These are phyloP conservation scores for Elephas maximus DNA, from an alignment of 2,113 vertebrate species.

Conservation along the genomic window DNA sequence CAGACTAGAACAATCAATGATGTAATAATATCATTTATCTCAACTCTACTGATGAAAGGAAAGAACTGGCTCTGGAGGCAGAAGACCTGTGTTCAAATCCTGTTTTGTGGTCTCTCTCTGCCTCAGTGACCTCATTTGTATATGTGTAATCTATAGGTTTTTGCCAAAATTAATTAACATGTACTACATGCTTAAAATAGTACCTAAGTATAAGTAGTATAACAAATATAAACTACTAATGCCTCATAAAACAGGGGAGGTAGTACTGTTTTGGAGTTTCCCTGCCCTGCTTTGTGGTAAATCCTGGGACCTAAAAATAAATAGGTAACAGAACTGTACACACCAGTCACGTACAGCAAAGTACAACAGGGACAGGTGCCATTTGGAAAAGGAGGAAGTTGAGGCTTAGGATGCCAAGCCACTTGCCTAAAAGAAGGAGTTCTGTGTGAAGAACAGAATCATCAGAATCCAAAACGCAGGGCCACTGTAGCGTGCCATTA, in stretches of 20 bases:
- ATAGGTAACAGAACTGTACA: not conserved
- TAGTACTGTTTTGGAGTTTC: not conserved
- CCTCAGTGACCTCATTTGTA: not conserved
- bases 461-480: not conserved
- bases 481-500: not conserved
- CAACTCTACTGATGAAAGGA: not conserved
- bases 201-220: not conserved
- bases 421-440: not conserved
- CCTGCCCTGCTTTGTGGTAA: not conserved
- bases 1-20: not conserved
- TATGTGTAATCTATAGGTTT: not conserved
- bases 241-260: not conserved
- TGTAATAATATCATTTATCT: not conserved
- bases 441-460: not conserved
- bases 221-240: not conserved
- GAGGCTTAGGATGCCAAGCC: not conserved
- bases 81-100: not conserved
- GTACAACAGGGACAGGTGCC: not conserved
- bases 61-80: not conserved
- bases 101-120: not conserved
- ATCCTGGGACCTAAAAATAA: not conserved
- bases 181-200: not conserved
- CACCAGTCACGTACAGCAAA: not conserved
- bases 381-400: not conserved
- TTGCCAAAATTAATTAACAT: not conserved